A percentile compares a stretch with the other conserved stretches of the same genome.
Conservation (phyloP, 2,888 invertebrate genomes). For the Cetonia aurata region DNA sequence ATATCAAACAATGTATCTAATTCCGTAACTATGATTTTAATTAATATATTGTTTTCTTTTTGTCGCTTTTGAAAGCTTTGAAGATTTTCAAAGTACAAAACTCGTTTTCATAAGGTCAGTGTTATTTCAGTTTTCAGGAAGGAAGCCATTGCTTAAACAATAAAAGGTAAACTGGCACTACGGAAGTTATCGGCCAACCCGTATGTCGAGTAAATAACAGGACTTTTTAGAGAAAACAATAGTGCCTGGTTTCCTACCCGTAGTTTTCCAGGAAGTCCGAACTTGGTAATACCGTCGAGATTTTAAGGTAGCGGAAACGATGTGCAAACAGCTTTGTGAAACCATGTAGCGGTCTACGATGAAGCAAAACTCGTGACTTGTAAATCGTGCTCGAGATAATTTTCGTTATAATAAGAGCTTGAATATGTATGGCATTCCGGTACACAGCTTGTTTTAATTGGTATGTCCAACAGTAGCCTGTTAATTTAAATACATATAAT, state of each 20-base stretch:
- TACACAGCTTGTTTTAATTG: no score
- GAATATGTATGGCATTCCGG: no score
- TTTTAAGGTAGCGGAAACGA: slow-evolving; percentile 42
- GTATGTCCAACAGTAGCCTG: no score
- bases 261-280: slow-evolving; percentile 34
- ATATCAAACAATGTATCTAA: no score
- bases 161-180: slow-evolving; percentile 5
- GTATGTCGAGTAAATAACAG: slow-evolving; percentile 2
- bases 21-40: no score
- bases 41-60: no score
- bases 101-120: neutral
- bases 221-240: slow-evolving; percentile 37
- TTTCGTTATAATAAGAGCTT: neutral
- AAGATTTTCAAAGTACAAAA: neutral
- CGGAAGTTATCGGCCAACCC: slow-evolving; percentile 18
- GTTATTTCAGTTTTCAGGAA: slow-evolving; percentile 17
- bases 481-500: slow-evolving; percentile 21
- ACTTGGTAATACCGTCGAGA: slow-evolving; percentile 18
- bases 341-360: slow-evolving; percentile 24
- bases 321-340: slow-evolving; percentile 38
- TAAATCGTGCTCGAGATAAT: slow-evolving; percentile 15
- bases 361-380: slow-evolving; percentile 21
- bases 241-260: slow-evolving; percentile 36
- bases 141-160: neutral
- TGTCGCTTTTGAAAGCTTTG: neutral